Conservation (phyloP, 2,797 vertebrate genomes). For the Crypturellus tataupa region DNA sequence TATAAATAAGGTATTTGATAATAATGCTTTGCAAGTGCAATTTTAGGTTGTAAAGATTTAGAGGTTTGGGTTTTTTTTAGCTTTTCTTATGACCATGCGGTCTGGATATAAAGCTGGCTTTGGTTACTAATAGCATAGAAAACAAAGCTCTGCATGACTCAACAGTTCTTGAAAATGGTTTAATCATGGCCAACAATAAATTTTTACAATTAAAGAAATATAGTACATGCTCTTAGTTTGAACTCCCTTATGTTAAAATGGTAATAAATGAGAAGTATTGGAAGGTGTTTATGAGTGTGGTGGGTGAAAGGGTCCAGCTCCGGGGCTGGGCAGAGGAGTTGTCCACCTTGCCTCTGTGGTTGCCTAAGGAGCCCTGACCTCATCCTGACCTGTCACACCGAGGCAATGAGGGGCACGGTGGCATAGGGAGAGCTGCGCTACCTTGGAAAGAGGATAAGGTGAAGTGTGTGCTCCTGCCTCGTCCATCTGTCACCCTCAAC, state of each 20-base stretch:
- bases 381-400: background rate
- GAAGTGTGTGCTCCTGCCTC: background rate
- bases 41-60: slow-evolving; percentile 1
- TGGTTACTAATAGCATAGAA: slow-evolving; percentile 18
- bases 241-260: background rate
- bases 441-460: background rate
- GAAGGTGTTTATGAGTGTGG: background rate
- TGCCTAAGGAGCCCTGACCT: background rate
- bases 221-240: background rate
- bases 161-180: background rate
- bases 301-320: background rate
- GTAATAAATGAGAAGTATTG: background rate
- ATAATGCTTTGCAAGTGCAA: slow-evolving; percentile 33
- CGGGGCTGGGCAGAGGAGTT: background rate
- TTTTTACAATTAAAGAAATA: slow-evolving; percentile 36
- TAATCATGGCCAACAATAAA: slow-evolving; percentile 24
- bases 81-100: slow-evolving; percentile 32
- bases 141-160: slow-evolving; percentile 29
- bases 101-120: slow-evolving; percentile 65
- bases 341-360: background rate
- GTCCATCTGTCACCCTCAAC: background rate
- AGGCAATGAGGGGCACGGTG: background rate
- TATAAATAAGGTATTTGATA: slow-evolving; percentile 44
- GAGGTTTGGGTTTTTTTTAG: background rate
- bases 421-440: fast-evolving